These are phyloP conservation scores for Mormyrus proboscirostris DNA, from an alignment of 2,797 vertebrate species.

Conservation along the genomic window DNA sequence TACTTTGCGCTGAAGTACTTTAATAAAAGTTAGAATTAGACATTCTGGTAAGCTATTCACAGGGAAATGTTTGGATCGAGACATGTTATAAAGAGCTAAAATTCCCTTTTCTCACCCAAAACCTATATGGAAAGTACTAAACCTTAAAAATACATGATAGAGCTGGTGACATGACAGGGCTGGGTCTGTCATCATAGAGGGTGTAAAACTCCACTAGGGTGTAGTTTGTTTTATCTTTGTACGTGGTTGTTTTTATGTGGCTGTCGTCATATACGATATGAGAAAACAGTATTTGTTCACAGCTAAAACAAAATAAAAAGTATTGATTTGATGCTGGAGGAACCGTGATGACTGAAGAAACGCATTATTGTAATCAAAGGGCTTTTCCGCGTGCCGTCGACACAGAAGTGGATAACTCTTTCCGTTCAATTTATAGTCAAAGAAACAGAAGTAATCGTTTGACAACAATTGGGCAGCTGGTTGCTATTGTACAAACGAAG, in stretches of 20 bases:
- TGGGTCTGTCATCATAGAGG: not conserved
- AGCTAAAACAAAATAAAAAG: not conserved
- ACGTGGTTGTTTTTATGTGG: not conserved
- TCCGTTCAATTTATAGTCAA: not conserved
- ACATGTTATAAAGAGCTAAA: not conserved
- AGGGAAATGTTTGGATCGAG: not conserved
- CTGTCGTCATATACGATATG: not conserved
- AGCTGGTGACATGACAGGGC: not conserved
- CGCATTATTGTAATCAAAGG: not conserved
- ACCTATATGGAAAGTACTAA: not conserved
- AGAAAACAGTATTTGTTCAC: not conserved
- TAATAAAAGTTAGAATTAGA: not conserved
- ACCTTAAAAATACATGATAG: not conserved
- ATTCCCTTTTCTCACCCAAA: not conserved
- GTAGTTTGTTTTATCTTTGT: not conserved
- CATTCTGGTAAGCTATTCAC: not conserved
- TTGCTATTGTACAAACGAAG: not conserved
- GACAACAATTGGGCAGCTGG: not conserved
- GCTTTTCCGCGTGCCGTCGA: not conserved
- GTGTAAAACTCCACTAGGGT: not conserved
- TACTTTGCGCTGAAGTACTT: not conserved
- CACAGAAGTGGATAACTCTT: not conserved
- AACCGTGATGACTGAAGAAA: not conserved
- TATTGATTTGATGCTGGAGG: not conserved
- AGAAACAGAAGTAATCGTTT: not conserved